Conservation (phyloP, 2,888 invertebrate species). For the Urechis unicinctus region DNA sequence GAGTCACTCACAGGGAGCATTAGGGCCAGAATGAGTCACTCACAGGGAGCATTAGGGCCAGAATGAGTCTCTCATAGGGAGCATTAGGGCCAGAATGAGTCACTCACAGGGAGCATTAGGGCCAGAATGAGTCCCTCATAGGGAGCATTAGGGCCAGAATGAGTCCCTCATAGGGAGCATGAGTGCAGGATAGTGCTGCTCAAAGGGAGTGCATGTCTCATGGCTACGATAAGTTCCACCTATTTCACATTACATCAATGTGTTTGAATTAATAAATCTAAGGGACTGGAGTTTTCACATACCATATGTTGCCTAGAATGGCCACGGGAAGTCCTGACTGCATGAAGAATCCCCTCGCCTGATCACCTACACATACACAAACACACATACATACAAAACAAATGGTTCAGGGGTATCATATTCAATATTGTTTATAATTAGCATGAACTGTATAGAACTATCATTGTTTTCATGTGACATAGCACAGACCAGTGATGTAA, state of each 20-base stretch:
- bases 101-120: no score
- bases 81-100: no score
- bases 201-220: background rate
- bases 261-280: background rate
- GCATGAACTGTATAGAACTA: no score
- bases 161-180: background rate
- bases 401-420: background rate
- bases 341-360: constrained; percentile 48
- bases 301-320: constrained; percentile 50
- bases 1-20: no score
- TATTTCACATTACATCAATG: background rate
- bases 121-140: no score
- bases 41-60: no score
- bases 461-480: background rate
- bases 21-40: no score
- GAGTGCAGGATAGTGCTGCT: background rate
- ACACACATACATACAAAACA: no score
- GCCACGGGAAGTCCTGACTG: constrained; percentile 45
- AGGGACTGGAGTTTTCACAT: constrained; percentile 9
- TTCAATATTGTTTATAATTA: background rate
- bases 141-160: background rate
- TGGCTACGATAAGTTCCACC: background rate
- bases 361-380: constrained; percentile 41
- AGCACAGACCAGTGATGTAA: constrained; percentile 64
- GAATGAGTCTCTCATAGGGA: no score